Evolutionary conservation across 2,797 vertebrate species (phyloP), one percentile per base, ranked within the genome.

Genomic region (Spondyliosoma cantharus): DNA sequence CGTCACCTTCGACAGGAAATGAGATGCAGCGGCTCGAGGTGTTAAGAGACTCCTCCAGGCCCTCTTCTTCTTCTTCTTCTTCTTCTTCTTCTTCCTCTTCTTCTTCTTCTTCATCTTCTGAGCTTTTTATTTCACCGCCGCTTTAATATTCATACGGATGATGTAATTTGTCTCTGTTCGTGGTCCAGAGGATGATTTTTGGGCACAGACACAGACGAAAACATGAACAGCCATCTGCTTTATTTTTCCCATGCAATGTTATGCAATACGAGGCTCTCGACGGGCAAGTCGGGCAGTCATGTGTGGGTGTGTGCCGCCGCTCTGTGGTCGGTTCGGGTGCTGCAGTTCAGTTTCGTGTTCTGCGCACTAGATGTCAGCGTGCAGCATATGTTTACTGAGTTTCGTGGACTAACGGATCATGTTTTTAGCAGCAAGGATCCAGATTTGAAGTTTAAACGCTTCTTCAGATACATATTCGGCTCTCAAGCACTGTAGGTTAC

Each of bases 1-100:
- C 89, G 70, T 92, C 91, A 93, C 88, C 76, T 53, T 69, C 56
- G 3, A 48, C 83, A 87, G 85, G 86, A 92, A 91, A 89, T 87
- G 58, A 89, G 80, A 86, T 75, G 74, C 86, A 22, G 76, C 64
- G 37, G 68, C 76, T 81, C 43, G 65, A 83, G 78, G 85, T 87
- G 86, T 79, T 65, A 75, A 75, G 17, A 76, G 45, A 62, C 50
- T 53, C 45, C 11, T 74, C 24, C 49, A 54, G 45, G 32, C 32
- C 32, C 5, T 2, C 32, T 32, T 32, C 32, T 29, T 82, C 50
- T 76, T 60, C 64, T 45, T 7, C 5, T 46, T 32, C 50, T 76
- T 60, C 64, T 42, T 37, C 32, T 29, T 81, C 50, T 29, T 82
- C 50, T 76, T 60, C 64, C 32, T 7, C 5, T 46, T 29, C 32